Conservation (phyloP, 2,113 vertebrate species). For the Lampris incognitus region DNA sequence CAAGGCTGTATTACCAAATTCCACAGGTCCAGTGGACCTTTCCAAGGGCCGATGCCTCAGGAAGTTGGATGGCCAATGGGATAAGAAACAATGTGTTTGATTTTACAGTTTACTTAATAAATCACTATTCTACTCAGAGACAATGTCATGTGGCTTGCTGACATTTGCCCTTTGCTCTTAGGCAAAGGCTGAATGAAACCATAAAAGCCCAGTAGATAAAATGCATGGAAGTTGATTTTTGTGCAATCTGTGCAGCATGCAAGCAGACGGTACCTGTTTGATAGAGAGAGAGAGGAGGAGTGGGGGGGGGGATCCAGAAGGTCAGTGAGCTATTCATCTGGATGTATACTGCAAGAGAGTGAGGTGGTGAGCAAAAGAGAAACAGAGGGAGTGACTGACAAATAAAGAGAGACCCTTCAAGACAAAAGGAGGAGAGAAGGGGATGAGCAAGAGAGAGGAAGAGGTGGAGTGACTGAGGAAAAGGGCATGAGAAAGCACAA, state of each 20-base stretch:
- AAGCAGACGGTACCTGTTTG: constrained; percentile 37
- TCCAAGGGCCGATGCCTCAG: not conserved
- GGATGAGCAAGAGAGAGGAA: not conserved
- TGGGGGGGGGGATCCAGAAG: not conserved
- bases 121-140: constrained; percentile 12
- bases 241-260: constrained; percentile 18
- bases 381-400: not conserved
- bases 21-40: not conserved
- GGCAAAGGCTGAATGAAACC: not conserved
- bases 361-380: not conserved
- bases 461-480: constrained; percentile 5
- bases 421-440: not conserved
- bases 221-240: constrained; percentile 3
- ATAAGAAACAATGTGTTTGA: constrained; percentile 1
- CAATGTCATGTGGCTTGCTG: not conserved
- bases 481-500: not conserved
- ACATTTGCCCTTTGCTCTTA: not conserved
- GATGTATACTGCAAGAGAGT: too few species aligned
- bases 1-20: not conserved
- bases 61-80: not conserved
- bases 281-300: not conserved
- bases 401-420: not conserved
- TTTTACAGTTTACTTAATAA: constrained; percentile 17
- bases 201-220: not conserved
- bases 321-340: not conserved